phyloP scores from a whole-genome alignment of 1,140 invertebrate species.

The Ridgeia piscesae region DNA sequence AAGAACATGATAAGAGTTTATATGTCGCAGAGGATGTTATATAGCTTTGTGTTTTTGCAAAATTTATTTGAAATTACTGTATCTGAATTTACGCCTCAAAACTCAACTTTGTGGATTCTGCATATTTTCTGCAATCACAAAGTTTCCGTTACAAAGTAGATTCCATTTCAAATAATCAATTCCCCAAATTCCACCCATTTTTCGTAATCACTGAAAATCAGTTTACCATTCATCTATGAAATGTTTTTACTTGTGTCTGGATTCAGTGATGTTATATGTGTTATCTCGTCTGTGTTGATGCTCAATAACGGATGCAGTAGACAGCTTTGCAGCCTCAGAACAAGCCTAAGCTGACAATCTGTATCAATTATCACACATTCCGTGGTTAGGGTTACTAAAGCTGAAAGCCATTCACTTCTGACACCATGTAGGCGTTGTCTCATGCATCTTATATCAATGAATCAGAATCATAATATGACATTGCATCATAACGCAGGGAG shows the following conservation, averaged over 20 bases:
- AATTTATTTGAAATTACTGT: no score
- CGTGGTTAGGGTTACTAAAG: neutral
- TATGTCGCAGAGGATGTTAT: no score
- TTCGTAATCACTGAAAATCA: no score
- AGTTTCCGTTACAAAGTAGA: no score
- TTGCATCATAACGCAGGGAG: neutral
- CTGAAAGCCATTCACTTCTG: neutral
- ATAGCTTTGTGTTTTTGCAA: no score
- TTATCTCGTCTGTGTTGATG: neutral
- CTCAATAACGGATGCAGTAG: neutral
- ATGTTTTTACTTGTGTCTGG: neutral
- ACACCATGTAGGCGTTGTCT: neutral
- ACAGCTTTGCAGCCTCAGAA: neutral
- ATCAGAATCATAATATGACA: neutral
- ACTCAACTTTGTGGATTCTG: no score
- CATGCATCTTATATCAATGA: neutral
- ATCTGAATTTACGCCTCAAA: no score
- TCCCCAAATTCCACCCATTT: no score
- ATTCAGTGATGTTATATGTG: neutral
- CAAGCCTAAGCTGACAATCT: neutral
- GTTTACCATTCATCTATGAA: no score
- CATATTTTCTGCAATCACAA: no score
- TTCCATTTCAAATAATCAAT: no score
- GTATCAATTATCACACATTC: neutral
- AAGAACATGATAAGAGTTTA: no score